Base-by-base conservation (phyloP, 2,113 vertebrate genomes). In the Nyctereutes procyonoides region DNA sequence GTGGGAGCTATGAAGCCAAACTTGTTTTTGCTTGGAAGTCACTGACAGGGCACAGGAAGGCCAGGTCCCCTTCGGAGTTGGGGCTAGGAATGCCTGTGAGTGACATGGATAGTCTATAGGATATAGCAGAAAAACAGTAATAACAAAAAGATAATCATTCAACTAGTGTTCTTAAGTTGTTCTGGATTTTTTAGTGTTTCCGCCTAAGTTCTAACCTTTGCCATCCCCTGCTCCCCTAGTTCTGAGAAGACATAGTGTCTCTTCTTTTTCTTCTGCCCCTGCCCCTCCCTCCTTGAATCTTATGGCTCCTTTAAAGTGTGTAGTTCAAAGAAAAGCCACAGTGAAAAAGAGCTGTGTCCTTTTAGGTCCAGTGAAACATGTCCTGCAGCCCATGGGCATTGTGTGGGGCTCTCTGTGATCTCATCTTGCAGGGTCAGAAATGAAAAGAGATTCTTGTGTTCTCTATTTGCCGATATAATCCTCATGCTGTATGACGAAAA, bases 401-500 rank as follows among this genome's bases (percentile, higher is more conserved):
- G 91, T 98, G 88, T 90, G 86, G 93, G 97, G 92, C 82, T 96
- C 92, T 87, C 88, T 98, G 97, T 98, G 98, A 98, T 98, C 97
- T 98, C 98, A 94, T 97, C 89, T 95, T 79, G 83, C 97, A 97
- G 89, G 74, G 63, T 95, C 96, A 97, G 97, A 98, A 96, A 88
- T 90, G 97, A 97, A 98, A 98, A 97, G 97, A 89, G 63, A 81
- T 93, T 95, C 98, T 95, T 89, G 97, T 93, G 95, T 98, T 97
- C 98, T 98, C 55, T 97, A 98, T 98, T 97, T 96, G 56, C 97
- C 24, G 69, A n/a, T 96, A 69, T 96, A 97, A 97, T 98, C 96
- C 84, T 90, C 82, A 20, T 28, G 38, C 97, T 96, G 96, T 96
- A 76, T 97, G 95, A 98, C 85, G 82, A 95, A 88, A 77, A 92